These are phyloP conservation scores for Pedionomus torquatus DNA, from an alignment of 2,113 vertebrate genomes.

Conservation along the genomic window DNA sequence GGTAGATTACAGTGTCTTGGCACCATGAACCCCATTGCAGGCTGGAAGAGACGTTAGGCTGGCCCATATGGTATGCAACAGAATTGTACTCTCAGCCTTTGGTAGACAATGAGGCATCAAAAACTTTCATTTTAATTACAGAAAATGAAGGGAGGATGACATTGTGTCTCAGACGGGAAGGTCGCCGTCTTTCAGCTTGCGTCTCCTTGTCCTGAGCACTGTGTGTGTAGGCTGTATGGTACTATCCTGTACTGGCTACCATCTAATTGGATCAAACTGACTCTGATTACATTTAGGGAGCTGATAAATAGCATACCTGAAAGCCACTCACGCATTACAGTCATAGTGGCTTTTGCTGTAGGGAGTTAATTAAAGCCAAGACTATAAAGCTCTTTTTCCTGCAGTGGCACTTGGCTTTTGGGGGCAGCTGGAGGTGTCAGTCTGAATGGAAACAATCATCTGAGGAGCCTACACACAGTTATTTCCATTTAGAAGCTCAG, in stretches of 20 bases:
- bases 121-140: neutral
- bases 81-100: neutral
- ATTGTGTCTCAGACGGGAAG: neutral
- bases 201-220: neutral
- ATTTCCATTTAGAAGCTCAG: neutral
- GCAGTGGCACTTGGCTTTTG: neutral
- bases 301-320: conserved; percentile 44
- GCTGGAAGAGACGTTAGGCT: neutral
- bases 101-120: neutral
- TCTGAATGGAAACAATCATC: neutral
- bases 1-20: neutral
- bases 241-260: neutral
- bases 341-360: neutral
- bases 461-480: neutral
- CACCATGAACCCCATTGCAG: neutral
- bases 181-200: neutral
- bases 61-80: too few species aligned
- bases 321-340: neutral
- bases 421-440: neutral
- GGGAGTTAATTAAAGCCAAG: conserved; percentile 46
- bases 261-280: conserved; percentile 18
- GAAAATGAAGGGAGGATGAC: neutral
- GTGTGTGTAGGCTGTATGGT: neutral
- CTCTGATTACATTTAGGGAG: conserved; percentile 36
- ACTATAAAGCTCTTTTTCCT: neutral